Conservation (phyloP, 2,888 invertebrate genomes). For the Cosmorhoe ocellata region DNA sequence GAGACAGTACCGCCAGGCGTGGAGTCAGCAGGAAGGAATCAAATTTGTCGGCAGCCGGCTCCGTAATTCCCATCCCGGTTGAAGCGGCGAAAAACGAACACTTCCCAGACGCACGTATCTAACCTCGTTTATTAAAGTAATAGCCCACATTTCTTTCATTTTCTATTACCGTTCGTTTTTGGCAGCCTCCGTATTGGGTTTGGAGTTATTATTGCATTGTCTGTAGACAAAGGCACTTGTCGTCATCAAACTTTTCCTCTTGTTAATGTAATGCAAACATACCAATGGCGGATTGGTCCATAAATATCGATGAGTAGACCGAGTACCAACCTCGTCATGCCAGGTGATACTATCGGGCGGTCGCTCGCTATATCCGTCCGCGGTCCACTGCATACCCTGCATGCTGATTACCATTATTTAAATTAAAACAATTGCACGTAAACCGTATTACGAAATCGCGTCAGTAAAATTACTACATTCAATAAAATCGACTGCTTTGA, state of each 20-base stretch:
- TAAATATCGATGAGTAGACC: constrained; percentile 45
- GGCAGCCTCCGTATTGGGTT: constrained; percentile 13
- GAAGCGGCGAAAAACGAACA: constrained; percentile 39
- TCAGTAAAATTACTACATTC: constrained; percentile 3
- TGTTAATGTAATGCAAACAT: constrained; percentile 54
- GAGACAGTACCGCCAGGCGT: background rate
- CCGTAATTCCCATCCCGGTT: constrained; percentile 41
- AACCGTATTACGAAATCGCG: constrained; percentile 24
- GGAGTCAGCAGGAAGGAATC: constrained; percentile 39
- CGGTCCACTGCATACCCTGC: constrained; percentile 40
- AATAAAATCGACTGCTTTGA: constrained; percentile 10
- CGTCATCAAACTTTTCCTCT: constrained; percentile 45
- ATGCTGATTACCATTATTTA: constrained; percentile 63
- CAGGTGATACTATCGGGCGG: constrained; percentile 36
- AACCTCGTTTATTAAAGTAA: constrained; percentile 39
- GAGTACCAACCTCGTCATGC: constrained; percentile 35
- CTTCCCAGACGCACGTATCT: constrained; percentile 28
- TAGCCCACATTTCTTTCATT: constrained; percentile 31
- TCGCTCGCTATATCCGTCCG: constrained; percentile 44
- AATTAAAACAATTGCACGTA: constrained; percentile 43
- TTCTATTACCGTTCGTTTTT: constrained; percentile 29
- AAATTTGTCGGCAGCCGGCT: constrained; percentile 46
- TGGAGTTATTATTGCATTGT: constrained; percentile 24
- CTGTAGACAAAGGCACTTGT: constrained; percentile 36
- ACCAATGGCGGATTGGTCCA: constrained; percentile 48